Evolutionary conservation across 2,113 vertebrate genomes (phyloP).

Genomic region (Bostrychus sinensis): DNA sequence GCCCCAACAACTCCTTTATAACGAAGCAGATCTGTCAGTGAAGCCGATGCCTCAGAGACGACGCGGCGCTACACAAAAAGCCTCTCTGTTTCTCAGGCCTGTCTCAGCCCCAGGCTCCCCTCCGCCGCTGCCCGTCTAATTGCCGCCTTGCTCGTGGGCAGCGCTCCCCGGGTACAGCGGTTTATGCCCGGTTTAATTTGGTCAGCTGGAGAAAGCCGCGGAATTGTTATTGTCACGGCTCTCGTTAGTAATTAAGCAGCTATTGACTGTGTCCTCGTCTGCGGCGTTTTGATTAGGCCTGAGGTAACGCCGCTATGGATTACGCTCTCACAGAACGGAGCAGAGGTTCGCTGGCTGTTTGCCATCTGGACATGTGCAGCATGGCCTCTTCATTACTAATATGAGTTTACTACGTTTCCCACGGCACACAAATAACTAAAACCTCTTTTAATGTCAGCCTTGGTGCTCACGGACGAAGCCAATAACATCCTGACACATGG

Average conservation of each 20-base stretch:
- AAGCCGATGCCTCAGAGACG: too few relatives aligned
- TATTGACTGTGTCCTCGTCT: conserved; percentile 59
- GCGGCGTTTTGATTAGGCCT: conserved; percentile 62
- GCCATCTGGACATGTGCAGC: conserved; percentile 2
- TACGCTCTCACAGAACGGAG: conserved; percentile 10
- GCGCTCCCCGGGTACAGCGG: conserved; percentile 49
- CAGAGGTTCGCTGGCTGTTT: conserved; percentile 11
- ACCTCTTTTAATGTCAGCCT: too few relatives aligned
- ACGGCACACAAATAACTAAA: not conserved
- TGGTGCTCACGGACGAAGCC: too few relatives aligned
- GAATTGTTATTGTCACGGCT: conserved; percentile 68
- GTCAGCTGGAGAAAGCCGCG: conserved; percentile 52
- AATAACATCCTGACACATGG: too few relatives aligned
- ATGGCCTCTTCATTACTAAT: not conserved
- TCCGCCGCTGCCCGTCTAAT: conserved; percentile 55
- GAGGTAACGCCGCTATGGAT: conserved; percentile 65
- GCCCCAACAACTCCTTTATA: too few relatives aligned
- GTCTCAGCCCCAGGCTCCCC: conserved; percentile 54
- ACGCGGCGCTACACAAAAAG: conserved; percentile 36
- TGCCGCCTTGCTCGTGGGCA: conserved; percentile 70
- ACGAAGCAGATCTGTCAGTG: too few relatives aligned
- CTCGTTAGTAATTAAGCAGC: conserved; percentile 72
- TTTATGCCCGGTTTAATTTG: conserved; percentile 50
- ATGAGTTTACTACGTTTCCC: not conserved
- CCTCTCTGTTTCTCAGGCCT: conserved; percentile 44